A percentile compares a stretch with the other conserved stretches of the same genome.
phyloP scores from a whole-genome alignment of 2,113 vertebrate genomes.

The Crotalus horridus region DNA sequence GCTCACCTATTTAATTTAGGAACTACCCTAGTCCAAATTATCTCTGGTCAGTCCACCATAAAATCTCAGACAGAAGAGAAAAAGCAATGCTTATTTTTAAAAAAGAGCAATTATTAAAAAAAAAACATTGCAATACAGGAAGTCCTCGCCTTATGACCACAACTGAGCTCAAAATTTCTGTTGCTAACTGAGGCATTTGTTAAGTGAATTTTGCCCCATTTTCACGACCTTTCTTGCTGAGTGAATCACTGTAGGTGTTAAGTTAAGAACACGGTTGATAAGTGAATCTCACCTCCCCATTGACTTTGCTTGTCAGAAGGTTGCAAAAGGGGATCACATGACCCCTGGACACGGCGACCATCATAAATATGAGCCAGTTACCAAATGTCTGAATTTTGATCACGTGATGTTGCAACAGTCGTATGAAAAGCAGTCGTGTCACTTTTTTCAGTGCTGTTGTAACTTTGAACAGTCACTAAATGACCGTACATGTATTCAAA shows the following conservation, averaged over 20 bases:
- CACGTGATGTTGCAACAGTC: background rate
- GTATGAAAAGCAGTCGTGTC: background rate
- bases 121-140: background rate
- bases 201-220: background rate
- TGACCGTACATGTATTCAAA: background rate
- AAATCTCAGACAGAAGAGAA: background rate
- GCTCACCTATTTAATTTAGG: background rate
- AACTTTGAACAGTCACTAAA: background rate
- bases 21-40: background rate
- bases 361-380: background rate
- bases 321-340: rapidly evolving
- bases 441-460: background rate
- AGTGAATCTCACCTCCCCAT: background rate
- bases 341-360: rapidly evolving
- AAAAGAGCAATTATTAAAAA: background rate
- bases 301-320: background rate
- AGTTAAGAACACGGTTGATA: background rate
- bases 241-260: background rate
- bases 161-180: background rate
- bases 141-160: background rate
- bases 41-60: background rate
- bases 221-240: background rate
- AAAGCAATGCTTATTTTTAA: background rate
- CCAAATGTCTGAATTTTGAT: background rate
- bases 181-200: background rate